A percentile compares a stretch with the other conserved stretches of the same genome.
Evolutionary conservation across 2,888 invertebrate species (phyloP).

Genomic region (Andrena chrysosceles): DNA sequence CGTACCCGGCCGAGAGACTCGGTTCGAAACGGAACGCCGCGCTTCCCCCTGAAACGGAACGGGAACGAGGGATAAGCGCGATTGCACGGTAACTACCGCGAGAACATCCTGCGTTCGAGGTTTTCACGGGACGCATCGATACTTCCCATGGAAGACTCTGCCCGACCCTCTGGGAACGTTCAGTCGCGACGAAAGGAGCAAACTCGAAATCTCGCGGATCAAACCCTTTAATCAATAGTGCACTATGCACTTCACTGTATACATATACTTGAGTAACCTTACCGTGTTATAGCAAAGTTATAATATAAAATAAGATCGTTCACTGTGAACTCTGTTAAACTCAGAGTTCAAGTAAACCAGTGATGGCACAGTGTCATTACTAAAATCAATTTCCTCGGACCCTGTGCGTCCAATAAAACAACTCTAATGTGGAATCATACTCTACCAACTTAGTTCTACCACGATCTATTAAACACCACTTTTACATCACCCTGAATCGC

Average conservation of each 20-base stretch:
- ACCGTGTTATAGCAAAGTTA: no score
- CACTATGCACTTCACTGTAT: no score
- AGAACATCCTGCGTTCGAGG: constrained; percentile 61
- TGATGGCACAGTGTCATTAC: no score
- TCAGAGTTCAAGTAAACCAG: no score
- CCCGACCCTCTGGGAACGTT: constrained; percentile 26
- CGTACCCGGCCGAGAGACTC: constrained; percentile 23
- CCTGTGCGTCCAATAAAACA: no score
- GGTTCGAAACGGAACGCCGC: constrained; percentile 38
- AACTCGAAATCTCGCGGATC: background rate
- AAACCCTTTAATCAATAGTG: background rate
- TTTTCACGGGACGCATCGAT: constrained; percentile 55
- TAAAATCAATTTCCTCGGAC: no score
- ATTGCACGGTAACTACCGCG: constrained; percentile 56
- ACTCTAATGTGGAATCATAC: no score
- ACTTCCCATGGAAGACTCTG: constrained; percentile 43
- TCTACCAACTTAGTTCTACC: no score
- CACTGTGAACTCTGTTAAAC: no score
- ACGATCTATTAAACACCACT: no score
- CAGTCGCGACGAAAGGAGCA: background rate
- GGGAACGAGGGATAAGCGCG: constrained; percentile 42
- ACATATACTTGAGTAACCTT: no score
- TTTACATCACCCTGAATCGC: background rate
- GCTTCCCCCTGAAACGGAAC: constrained; percentile 50
- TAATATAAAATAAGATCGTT: no score